Base-by-base conservation (phyloP, 1,140 invertebrate genomes). In the Drosophila mayri region DNA sequence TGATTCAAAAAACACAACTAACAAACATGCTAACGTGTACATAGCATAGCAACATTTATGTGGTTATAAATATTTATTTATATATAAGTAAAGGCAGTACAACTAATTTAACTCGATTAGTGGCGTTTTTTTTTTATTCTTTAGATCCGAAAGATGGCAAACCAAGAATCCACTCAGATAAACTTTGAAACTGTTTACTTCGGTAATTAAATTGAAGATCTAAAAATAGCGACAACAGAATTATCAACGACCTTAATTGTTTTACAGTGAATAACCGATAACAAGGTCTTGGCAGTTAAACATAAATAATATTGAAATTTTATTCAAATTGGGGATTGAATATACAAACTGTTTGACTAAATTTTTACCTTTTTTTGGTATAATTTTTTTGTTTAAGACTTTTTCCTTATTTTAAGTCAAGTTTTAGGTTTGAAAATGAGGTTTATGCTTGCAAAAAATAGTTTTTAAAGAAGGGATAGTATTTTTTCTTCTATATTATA, bases 1-100 rank as follows among this genome's bases (percentile, higher is more conserved):
- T 76, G 72, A 75, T 76, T 76, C 61, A 73, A 74, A 74, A 55
- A 66, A 70, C 49, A 70, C 46, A 54, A 73, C 57, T 54, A 52
- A 73, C 57, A 49, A 40, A 75, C 46, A 67, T 28, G 43, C 30
- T 40, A 47, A 46, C 16, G 47, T 35, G 30, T 37, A 47, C 3
- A 30, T 9, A 66, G 37, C 16, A 37, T 28, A 46, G 38, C 18
- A 44, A 50, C 44, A 58, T n/a, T 18, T 35, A n/a, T 58, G 20
- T 28, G 16, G 12, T 25, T 16, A 18, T 32, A 58, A 14, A 35
- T 57, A 7, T 12, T 1, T 50, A 28, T 14, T 4, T 49, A n/a
- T n/a, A 11, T 16, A 16, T 54, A 8, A 10, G 12, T 37, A 18
- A 37, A 43, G 20, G 14, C 63, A 37, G 30, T 70, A 41, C 52